Evolutionary conservation across 2,797 vertebrate species (phyloP).

Genomic region (Phrynocephalus forsythii): DNA sequence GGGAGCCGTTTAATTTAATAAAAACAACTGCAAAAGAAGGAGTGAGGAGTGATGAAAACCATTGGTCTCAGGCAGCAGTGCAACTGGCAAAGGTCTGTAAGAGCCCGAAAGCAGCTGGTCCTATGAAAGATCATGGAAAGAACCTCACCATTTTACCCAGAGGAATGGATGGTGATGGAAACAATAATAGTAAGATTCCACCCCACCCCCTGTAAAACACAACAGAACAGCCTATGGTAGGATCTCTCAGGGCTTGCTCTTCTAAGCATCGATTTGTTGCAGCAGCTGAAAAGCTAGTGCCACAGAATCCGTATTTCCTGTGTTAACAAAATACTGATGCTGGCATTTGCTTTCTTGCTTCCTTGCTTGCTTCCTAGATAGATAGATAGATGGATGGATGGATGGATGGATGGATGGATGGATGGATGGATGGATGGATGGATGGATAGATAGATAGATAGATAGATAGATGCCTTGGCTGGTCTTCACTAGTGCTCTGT

Average conservation of each 20-base stretch:
- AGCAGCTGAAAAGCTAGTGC: background rate
- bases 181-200: background rate
- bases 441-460: conserved; percentile 37
- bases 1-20: too few species aligned
- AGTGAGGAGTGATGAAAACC: background rate
- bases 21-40: background rate
- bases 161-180: background rate
- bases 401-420: too few species aligned
- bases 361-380: background rate
- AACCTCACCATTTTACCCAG: background rate
- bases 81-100: background rate
- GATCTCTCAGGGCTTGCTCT: background rate
- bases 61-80: background rate
- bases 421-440: conserved; percentile 33
- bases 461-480: conserved; percentile 63
- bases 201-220: background rate
- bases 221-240: conserved; percentile 10
- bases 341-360: conserved; percentile 63
- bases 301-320: conserved; percentile 42
- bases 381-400: conserved; percentile 19
- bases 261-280: background rate
- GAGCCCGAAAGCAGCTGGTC: background rate
- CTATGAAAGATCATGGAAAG: background rate
- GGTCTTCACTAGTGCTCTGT: conserved; percentile 65
- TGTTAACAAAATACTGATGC: conserved; percentile 52